A percentile compares a stretch with the other conserved stretches of the same genome.
Conservation (phyloP, 2,888 invertebrate genomes). For the Hypselothyrea guttata region DNA sequence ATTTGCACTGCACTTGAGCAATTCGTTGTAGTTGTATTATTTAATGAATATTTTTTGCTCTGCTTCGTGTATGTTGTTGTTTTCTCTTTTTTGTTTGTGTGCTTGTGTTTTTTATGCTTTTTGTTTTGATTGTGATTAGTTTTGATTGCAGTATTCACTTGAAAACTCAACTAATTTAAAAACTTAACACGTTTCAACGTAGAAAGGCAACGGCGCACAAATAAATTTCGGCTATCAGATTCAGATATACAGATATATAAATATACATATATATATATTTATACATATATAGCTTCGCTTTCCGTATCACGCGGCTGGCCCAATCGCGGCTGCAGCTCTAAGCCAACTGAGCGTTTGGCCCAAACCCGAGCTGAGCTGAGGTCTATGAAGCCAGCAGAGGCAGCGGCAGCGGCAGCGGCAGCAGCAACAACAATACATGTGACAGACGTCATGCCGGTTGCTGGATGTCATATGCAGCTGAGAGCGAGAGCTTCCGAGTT, state of each 20-base stretch:
- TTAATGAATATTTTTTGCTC: constrained; percentile 2
- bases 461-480: constrained; percentile 2
- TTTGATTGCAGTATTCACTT: constrained; percentile 26
- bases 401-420: constrained; percentile 16
- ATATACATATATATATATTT: too few relatives aligned
- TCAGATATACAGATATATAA: too few relatives aligned
- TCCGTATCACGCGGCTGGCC: constrained; percentile 64
- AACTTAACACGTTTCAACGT: constrained; percentile 58
- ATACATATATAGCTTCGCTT: too few relatives aligned
- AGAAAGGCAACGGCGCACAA: constrained; percentile 38
- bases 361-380: constrained; percentile 37
- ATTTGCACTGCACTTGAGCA: constrained; percentile 36
- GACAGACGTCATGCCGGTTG: constrained; percentile 45
- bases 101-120: too few relatives aligned
- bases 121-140: constrained; percentile 24
- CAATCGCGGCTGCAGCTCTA: constrained; percentile 70
- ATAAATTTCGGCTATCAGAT: constrained; percentile 36
- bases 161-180: constrained; percentile 27
- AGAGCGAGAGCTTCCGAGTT: background rate
- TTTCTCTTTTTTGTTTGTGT: constrained; percentile 33
- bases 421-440: constrained; percentile 15
- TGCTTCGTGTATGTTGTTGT: constrained; percentile 11
- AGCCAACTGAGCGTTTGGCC: constrained; percentile 61
- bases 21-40: constrained; percentile 2
- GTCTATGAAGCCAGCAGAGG: constrained; percentile 29